Conservation (phyloP, 1,140 invertebrate species). For the Brachystomella parvula region DNA sequence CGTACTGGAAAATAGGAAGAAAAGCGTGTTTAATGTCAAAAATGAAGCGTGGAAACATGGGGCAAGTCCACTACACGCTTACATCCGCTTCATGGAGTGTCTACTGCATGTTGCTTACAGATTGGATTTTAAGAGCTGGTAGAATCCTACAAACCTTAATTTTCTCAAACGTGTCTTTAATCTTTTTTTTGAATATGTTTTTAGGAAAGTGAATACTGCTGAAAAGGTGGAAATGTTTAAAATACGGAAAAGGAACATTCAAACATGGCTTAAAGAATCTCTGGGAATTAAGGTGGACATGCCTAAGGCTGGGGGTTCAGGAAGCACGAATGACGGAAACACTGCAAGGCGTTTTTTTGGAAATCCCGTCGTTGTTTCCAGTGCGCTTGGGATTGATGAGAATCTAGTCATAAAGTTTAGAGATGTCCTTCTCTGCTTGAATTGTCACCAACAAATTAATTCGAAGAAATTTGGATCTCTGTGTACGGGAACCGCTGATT, state of each 20-base stretch:
- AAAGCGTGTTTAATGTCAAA: no score
- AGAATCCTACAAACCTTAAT: no score
- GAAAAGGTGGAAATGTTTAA: neutral
- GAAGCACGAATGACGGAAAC: neutral
- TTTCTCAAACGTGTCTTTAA: no score
- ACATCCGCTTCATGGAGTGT: neutral
- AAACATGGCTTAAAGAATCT: neutral
- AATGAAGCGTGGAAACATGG: no score
- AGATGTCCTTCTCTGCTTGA: neutral
- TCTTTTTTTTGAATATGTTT: no score
- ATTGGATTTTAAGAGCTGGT: neutral
- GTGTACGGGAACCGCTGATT: neutral
- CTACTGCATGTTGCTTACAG: neutral
- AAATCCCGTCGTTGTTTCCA: neutral
- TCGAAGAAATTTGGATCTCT: neutral
- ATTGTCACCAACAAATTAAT: neutral
- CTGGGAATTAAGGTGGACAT: neutral
- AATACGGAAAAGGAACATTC: neutral
- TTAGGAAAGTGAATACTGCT: no score
- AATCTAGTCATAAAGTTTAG: neutral
- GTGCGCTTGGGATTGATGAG: neutral
- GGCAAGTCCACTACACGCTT: neutral
- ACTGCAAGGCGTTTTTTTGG: neutral
- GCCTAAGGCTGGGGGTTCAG: neutral
- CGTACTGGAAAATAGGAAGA: no score